Percentiles rank a stretch among this genome's conserved stretches.
These are phyloP conservation scores for Stenodema calcarata DNA, from an alignment of 2,888 invertebrate genomes.

Conservation along the genomic window DNA sequence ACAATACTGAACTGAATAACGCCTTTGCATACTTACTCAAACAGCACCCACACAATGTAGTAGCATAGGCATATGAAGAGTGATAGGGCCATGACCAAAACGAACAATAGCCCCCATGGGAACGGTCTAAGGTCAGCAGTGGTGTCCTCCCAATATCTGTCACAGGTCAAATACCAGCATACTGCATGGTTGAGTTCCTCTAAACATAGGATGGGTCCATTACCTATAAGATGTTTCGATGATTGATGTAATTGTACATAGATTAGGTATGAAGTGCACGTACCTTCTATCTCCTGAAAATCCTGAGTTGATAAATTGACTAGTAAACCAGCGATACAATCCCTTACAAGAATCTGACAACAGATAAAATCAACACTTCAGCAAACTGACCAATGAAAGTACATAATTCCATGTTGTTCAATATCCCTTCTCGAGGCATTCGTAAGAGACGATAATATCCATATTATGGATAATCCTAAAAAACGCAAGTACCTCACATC, in stretches of 20 bases:
- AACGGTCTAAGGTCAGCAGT: constrained; percentile 77
- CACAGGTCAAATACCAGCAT: constrained; percentile 91
- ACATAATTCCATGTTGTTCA: no score
- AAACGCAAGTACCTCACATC: constrained; percentile 67
- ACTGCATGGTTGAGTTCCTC: constrained; percentile 88
- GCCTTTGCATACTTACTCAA: constrained; percentile 73
- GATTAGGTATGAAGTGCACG: constrained; percentile 44
- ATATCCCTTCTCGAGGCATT: no score
- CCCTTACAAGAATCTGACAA: constrained; percentile 72
- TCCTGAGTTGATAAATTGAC: constrained; percentile 81
- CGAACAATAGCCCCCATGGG: constrained; percentile 80
- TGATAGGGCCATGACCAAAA: constrained; percentile 80
- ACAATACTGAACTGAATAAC: background rate
- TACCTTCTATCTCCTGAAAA: constrained; percentile 87
- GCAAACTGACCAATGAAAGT: background rate
- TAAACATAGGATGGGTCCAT: constrained; percentile 60
- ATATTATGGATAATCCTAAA: background rate
- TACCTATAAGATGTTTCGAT: no score
- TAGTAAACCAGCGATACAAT: constrained; percentile 82
- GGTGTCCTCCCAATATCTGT: constrained; percentile 88
- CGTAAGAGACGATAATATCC: background rate
- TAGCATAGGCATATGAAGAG: constrained; percentile 88
- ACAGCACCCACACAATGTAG: constrained; percentile 90
- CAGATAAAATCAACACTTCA: background rate
- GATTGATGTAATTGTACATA: no score